A percentile compares a stretch with the other conserved stretches of the same genome.
Conservation (phyloP, 37 sponge, comb jelly and placozoan species). For the Mnemiopsis leidyi region DNA sequence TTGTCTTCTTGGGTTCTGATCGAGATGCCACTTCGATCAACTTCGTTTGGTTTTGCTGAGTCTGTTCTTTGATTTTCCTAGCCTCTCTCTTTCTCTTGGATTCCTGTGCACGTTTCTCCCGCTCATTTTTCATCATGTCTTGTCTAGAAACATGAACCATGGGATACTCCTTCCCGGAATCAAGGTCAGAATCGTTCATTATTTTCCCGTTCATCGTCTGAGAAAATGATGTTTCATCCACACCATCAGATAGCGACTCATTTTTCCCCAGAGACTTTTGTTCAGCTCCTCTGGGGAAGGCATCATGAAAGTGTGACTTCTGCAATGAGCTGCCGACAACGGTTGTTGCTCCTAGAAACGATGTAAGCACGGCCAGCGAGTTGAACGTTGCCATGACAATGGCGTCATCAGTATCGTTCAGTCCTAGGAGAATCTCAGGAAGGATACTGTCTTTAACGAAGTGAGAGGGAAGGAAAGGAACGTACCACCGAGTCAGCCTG, state of each 20-base stretch:
- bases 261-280: not conserved
- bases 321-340: slow-evolving; percentile 61
- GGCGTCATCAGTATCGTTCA: slow-evolving; percentile 61
- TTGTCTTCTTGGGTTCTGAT: not conserved
- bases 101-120: slow-evolving; percentile 49
- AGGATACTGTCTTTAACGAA: slow-evolving; percentile 39
- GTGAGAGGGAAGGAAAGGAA: slow-evolving; percentile 35
- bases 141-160: slow-evolving; percentile 42
- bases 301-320: slow-evolving; percentile 57
- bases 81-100: slow-evolving; percentile 22
- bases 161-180: slow-evolving; percentile 57
- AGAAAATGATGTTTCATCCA: not conserved
- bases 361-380: slow-evolving; percentile 20
- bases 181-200: slow-evolving; percentile 41
- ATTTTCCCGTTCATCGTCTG: slow-evolving; percentile 20
- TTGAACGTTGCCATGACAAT: slow-evolving; percentile 62
- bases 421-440: slow-evolving; percentile 29
- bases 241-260: not conserved
- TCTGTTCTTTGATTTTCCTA: not conserved
- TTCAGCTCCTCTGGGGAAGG: not conserved
- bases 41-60: not conserved
- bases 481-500: slow-evolving; percentile 24
- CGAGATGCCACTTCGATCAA: slow-evolving; percentile 55
- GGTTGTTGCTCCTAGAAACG: slow-evolving; percentile 6
- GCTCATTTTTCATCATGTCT: slow-evolving; percentile 4